Conservation (phyloP, 2,888 invertebrate species). For the Thymelicus sylvestris region DNA sequence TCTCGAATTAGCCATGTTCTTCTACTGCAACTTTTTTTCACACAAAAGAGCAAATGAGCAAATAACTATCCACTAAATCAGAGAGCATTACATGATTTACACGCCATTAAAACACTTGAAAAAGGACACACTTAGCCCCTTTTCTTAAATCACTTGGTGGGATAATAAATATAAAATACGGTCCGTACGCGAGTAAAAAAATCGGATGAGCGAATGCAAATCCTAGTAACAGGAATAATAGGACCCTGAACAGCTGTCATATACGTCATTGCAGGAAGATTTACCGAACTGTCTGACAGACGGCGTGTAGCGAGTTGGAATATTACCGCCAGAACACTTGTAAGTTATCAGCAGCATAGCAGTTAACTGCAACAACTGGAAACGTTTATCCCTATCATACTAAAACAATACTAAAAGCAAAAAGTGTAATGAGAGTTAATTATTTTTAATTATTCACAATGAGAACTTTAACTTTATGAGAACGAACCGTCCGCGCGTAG, state of each 20-base stretch:
- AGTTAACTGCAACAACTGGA: too few species aligned
- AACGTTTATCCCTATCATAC: too few species aligned
- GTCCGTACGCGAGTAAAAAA: slow-evolving; percentile 8
- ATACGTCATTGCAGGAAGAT: slow-evolving; percentile 64
- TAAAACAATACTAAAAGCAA: too few species aligned
- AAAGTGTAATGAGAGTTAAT: too few species aligned
- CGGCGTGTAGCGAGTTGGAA: not conserved
- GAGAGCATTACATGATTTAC: slow-evolving; percentile 11
- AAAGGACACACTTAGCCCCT: slow-evolving; percentile 8
- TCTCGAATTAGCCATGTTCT: not conserved
- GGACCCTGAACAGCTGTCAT: slow-evolving; percentile 58
- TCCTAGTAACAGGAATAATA: slow-evolving; percentile 45
- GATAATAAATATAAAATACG: slow-evolving; percentile 35
- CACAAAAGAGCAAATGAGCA: slow-evolving; percentile 17
- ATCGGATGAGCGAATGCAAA: slow-evolving; percentile 32
- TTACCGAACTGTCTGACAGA: slow-evolving; percentile 49
- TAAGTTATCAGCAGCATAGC: too few species aligned
- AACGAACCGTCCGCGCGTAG: too few species aligned
- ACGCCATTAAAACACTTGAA: slow-evolving; percentile 8
- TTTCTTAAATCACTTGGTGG: slow-evolving; percentile 32
- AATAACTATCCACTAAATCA: slow-evolving; percentile 19
- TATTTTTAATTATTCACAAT: too few species aligned
- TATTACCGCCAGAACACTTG: too few species aligned
- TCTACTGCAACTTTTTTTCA: not conserved
- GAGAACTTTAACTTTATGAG: too few species aligned